Conservation (phyloP, 2,113 vertebrate genomes). For the Microcebus ravelobensis region DNA sequence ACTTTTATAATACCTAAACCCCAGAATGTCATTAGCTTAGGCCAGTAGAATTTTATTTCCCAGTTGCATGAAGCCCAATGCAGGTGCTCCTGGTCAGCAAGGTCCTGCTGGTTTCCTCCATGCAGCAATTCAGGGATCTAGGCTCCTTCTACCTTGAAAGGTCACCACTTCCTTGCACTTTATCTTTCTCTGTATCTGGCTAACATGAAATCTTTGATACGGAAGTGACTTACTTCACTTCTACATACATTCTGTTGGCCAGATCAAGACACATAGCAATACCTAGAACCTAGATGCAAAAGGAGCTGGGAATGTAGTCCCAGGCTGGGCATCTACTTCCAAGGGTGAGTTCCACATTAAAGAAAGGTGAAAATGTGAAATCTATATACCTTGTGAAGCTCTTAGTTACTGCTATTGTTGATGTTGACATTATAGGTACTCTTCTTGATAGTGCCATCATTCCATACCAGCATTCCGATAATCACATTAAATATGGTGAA, state of each 20-base stretch:
- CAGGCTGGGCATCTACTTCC: background rate
- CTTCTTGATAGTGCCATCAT: background rate
- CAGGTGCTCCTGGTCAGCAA: background rate
- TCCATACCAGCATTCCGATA: background rate
- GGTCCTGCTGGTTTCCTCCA: background rate
- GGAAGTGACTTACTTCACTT: background rate
- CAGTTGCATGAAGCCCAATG: background rate
- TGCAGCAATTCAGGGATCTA: background rate
- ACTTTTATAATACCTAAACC: background rate
- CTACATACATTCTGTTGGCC: background rate
- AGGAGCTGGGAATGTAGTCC: background rate
- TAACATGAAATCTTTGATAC: background rate
- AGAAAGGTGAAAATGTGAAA: background rate
- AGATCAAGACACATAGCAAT: background rate
- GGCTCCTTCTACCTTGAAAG: background rate
- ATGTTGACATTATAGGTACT: background rate
- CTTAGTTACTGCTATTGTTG: background rate
- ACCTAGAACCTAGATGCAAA: background rate
- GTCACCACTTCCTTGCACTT: background rate
- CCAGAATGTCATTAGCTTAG: background rate
- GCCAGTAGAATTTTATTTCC: background rate
- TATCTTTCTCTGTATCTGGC: background rate
- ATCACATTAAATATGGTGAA: background rate
- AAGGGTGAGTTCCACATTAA: background rate
- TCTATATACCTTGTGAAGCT: background rate